Conservation (phyloP, 2,888 invertebrate genomes). For the Creontiades dilutus region DNA sequence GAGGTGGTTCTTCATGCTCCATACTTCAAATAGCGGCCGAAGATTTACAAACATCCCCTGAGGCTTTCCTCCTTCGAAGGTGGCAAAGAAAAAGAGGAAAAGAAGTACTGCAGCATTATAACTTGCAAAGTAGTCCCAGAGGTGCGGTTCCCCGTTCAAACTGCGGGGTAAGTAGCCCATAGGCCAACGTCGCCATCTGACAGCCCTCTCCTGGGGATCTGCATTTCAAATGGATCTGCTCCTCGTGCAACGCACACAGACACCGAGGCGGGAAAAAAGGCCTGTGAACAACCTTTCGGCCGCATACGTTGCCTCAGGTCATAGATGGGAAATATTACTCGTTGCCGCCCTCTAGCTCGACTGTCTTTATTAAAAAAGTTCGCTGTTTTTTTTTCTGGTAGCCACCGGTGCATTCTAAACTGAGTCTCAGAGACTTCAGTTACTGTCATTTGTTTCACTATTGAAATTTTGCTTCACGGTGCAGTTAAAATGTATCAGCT, state of each 20-base stretch:
- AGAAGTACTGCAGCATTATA: conserved; percentile 8
- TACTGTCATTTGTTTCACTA: no score
- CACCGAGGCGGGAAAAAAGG: neutral
- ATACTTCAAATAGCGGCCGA: no score
- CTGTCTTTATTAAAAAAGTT: neutral
- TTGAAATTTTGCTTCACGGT: no score
- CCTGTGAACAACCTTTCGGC: neutral
- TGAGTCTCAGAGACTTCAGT: no score
- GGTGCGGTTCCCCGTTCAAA: neutral
- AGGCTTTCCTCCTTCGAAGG: neutral
- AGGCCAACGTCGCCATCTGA: conserved; percentile 13
- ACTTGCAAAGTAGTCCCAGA: conserved; percentile 24
- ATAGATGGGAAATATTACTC: neutral
- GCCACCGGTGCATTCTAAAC: no score
- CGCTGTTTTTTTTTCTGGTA: neutral
- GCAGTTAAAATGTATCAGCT: no score
- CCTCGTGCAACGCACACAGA: neutral
- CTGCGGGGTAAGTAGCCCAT: conserved; percentile 13
- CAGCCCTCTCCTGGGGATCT: neutral
- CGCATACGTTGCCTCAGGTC: conserved; percentile 15
- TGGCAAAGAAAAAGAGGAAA: neutral
- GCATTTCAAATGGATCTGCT: conserved; percentile 8
- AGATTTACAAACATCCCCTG: no score
- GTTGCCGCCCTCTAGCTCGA: neutral
- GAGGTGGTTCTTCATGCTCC: no score